phyloP scores from a whole-genome alignment of 1,140 invertebrate genomes.

The Meteorus sp. region DNA sequence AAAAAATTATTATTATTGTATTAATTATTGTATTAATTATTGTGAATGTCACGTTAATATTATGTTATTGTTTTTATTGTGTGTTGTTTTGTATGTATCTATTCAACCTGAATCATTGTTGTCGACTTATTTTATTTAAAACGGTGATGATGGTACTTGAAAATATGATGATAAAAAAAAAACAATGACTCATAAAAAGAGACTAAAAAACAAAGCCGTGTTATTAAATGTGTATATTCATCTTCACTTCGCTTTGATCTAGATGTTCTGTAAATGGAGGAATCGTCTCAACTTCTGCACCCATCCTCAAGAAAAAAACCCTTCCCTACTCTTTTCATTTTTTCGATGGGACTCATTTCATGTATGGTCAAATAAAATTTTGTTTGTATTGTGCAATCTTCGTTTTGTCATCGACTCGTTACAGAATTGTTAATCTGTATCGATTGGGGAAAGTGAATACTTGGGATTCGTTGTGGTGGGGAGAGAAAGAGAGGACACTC shows the following conservation, averaged over 20 bases:
- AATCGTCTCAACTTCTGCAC: too few species aligned
- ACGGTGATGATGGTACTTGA: constrained; percentile 33
- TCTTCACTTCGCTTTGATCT: constrained; percentile 38
- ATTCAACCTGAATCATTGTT: constrained; percentile 52
- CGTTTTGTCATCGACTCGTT: too few species aligned
- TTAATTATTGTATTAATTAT: constrained; percentile 46
- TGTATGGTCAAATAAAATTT: too few species aligned
- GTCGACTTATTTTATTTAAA: constrained; percentile 37
- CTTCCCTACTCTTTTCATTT: too few species aligned
- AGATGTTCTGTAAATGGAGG: constrained; percentile 36
- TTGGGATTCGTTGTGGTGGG: too few species aligned
- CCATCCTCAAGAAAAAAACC: too few species aligned
- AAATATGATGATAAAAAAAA: constrained; percentile 42
- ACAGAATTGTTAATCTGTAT: too few species aligned
- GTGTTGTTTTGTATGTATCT: constrained; percentile 60
- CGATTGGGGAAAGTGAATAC: too few species aligned
- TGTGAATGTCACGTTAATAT: constrained; percentile 59
- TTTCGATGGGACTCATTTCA: too few species aligned
- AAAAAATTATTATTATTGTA: constrained; percentile 33
- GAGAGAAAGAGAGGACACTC: too few species aligned
- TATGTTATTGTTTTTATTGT: constrained; percentile 62
- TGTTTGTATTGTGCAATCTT: too few species aligned
- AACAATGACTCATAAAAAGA: constrained; percentile 45
- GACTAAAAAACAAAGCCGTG: constrained; percentile 41
- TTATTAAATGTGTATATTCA: constrained; percentile 53